Percentiles rank a stretch among this genome's conserved stretches.
These are phyloP conservation scores for Autographa gamma DNA, from an alignment of 2,888 invertebrate genomes.

Conservation along the genomic window DNA sequence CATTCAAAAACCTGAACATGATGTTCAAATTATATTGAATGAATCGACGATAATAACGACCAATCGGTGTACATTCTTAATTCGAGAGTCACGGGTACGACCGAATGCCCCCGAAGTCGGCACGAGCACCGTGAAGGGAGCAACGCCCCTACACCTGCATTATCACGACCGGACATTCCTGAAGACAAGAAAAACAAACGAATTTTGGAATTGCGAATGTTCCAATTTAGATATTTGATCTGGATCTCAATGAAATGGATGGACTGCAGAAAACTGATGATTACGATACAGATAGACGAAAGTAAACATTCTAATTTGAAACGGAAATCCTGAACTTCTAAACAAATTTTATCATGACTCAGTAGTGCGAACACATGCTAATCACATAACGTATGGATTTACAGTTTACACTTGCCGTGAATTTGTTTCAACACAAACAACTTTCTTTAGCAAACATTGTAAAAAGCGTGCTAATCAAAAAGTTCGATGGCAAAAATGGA, in stretches of 20 bases:
- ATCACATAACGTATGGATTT: constrained; percentile 35
- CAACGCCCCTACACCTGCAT: constrained; percentile 82
- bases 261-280: background rate
- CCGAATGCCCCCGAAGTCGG: constrained; percentile 65
- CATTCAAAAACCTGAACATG: constrained; percentile 36
- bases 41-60: constrained; percentile 45
- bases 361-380: constrained; percentile 26
- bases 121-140: constrained; percentile 72
- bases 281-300: constrained; percentile 3
- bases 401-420: constrained; percentile 36
- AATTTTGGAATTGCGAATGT: constrained; percentile 20
- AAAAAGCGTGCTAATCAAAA: constrained; percentile 41
- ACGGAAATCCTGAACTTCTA: constrained; percentile 16
- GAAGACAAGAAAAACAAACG: constrained; percentile 45
- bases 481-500: constrained; percentile 55
- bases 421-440: constrained; percentile 37
- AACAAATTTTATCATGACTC: constrained; percentile 24
- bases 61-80: constrained; percentile 71
- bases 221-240: constrained; percentile 5
- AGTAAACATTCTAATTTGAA: constrained; percentile 30
- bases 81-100: constrained; percentile 70
- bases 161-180: constrained; percentile 80
- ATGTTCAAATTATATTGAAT: constrained; percentile 42
- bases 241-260: background rate
- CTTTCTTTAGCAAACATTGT: constrained; percentile 33